Evolutionary conservation across 2,797 vertebrate genomes (phyloP), one percentile per base, ranked within the genome.

Genomic region (Galago senegalensis): DNA sequence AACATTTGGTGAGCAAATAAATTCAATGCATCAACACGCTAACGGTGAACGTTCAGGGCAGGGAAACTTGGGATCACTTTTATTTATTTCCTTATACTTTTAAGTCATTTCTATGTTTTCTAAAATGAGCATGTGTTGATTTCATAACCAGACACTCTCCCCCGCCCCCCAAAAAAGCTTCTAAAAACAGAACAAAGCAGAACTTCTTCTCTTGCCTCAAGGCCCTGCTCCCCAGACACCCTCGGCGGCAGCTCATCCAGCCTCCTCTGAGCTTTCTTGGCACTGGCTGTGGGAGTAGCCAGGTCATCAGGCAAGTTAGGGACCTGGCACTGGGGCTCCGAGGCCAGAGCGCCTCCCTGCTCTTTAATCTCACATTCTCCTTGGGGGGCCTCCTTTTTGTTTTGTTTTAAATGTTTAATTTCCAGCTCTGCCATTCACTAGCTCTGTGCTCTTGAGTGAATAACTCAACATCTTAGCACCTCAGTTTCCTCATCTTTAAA

Each of bases 91-190:
- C 75, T 77, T 29, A 60, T 31, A 40, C 29, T 75, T 89, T 75
- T 34, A 89, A 87, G 70, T 92, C 88, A 80, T 67, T 72, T 83
- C 31, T 13, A 37, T 67, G 81, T 87, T 81, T 83, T 84, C 85
- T 67, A 40, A 61, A 87, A 69, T 43, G 81, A 82, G 37, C 81
- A 81, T 76, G 60, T 69, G 43, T 75, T 75, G 91, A 80, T 87
- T 95, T 95, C 77, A 84, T 84, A 90, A 92, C 89, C 89, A 69
- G 53, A 87, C 56, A 12, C 58, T 86, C 60, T 63, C 34, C 20
- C 60, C 29, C 2, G 17, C 14, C 37, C 34, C 34, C 23, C 23
- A 11, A 17, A 6, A 73, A 84, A 34, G 37, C n/a, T 77, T 77
- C 87, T 69, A 83, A 82, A 69, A 88, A 61, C 40, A 25, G 91